Evolutionary conservation across 2,113 vertebrate species (phyloP), one percentile per base, ranked within the genome.

Genomic region (Varanus komodoensis): DNA sequence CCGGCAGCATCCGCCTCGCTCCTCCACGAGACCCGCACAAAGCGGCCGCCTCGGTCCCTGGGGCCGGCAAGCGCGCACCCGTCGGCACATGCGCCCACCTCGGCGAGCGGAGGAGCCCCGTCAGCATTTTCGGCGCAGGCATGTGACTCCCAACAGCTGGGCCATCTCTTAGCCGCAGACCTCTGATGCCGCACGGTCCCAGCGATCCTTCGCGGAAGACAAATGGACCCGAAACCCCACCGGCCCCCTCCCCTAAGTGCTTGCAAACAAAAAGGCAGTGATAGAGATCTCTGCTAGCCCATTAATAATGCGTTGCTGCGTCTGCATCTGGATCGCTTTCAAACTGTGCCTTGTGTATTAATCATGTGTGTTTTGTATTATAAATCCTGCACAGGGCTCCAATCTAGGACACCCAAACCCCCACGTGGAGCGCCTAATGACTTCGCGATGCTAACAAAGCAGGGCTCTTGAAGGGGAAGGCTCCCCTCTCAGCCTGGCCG

Each of bases 361-460:
- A 89, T 95, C 84, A 68, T 87, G 89, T 77, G 38, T 3, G 0
- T 78, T 94, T 89, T 52, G 80, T 89, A 94, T 90, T 96, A 94
- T 90, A 89, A 86, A 93, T 89, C 92, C 89, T 89, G 83, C 91
- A 88, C 94, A 71, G 74, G 93, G 74, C 93, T 91, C 87, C 89
- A 91, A 93, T 84, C 93, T 92, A 94, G 92, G 93, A 89, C 93
- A 91, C 82, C 68, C 93, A 75, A 81, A 74, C 91, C 90, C 94
- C 91, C 94, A 71, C 25, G 67, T 4, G 93, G 90, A 93, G 91
- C 75, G 7, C 93, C 96, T 95, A 94, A 96, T 21, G 93, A 93
- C 92, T 97, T 95, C 88, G 92, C 93, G 91, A 91, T 93, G 87
- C 92, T 95, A 91, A 92, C 94, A 90, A 91, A 95, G 90, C 91